Conservation (phyloP, 2,797 vertebrate genomes). For the Gadopsis marmoratus region DNA sequence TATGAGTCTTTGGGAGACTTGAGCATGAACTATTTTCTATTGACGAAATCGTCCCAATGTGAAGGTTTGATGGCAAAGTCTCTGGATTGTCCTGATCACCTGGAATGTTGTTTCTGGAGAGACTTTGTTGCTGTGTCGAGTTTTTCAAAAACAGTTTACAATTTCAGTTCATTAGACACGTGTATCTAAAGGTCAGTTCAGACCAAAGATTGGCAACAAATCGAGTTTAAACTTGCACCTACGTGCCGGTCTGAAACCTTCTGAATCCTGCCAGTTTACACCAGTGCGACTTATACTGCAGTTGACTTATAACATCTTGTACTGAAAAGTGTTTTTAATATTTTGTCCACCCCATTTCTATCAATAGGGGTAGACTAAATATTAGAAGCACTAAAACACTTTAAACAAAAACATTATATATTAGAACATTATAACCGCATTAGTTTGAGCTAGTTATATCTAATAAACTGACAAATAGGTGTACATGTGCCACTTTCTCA, state of each 20-base stretch:
- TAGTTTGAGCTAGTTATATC: not conserved
- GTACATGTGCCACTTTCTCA: not conserved
- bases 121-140: not conserved
- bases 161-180: too few species aligned
- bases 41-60: not conserved
- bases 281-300: not conserved
- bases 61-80: not conserved
- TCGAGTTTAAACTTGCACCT: too few species aligned
- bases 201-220: too few species aligned
- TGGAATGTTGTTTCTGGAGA: not conserved
- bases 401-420: too few species aligned
- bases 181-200: too few species aligned
- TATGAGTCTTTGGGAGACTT: not conserved
- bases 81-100: not conserved
- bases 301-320: not conserved
- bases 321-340: too few species aligned
- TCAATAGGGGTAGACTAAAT: too few species aligned
- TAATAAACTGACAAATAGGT: not conserved
- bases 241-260: too few species aligned
- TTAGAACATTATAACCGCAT: not conserved
- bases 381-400: too few species aligned
- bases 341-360: too few species aligned
- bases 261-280: too few species aligned
- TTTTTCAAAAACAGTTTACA: not conserved
- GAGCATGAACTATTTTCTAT: not conserved